A percentile compares a stretch with the other conserved stretches of the same genome.
phyloP scores from a whole-genome alignment of 2,113 vertebrate species.

The Pardalotus punctatus region DNA sequence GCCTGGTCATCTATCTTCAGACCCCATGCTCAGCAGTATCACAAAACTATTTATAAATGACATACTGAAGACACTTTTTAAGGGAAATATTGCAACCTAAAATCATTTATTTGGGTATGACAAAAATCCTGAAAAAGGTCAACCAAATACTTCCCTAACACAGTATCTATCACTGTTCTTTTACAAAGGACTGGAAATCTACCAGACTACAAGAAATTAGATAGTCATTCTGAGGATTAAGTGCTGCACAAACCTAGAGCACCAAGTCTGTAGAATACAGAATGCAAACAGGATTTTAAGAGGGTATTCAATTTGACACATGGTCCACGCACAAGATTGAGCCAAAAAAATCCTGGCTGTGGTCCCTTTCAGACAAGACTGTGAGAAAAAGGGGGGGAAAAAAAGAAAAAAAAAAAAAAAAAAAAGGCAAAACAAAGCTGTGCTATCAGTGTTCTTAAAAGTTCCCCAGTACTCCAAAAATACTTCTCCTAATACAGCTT shows the following conservation, averaged over 20 bases:
- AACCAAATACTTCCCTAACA: not conserved
- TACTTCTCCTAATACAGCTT: not conserved
- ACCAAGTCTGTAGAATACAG: not conserved
- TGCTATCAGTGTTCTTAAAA: not conserved
- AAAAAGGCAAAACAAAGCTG: not conserved
- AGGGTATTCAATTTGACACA: not conserved
- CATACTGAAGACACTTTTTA: not conserved
- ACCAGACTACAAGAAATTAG: not conserved
- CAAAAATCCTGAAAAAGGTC: not conserved
- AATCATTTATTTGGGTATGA: not conserved
- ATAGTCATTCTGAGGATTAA: not conserved
- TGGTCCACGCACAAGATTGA: not conserved
- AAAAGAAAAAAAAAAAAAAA: not conserved
- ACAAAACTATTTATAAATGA: conserved; percentile 44
- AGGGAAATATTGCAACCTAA: not conserved
- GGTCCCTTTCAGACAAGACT: not conserved
- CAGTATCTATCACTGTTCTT: not conserved
- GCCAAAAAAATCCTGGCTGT: conserved; percentile 31
- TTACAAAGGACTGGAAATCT: not conserved
- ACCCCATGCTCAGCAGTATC: conserved; percentile 33
- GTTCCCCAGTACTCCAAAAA: not conserved
- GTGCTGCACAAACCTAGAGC: not conserved
- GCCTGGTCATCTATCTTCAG: conserved; percentile 34
- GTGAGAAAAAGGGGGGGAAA: rapidly evolving
- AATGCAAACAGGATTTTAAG: not conserved